Evolutionary conservation across 2,797 vertebrate species (phyloP).

Genomic region (Gallinago nigripennis): DNA sequence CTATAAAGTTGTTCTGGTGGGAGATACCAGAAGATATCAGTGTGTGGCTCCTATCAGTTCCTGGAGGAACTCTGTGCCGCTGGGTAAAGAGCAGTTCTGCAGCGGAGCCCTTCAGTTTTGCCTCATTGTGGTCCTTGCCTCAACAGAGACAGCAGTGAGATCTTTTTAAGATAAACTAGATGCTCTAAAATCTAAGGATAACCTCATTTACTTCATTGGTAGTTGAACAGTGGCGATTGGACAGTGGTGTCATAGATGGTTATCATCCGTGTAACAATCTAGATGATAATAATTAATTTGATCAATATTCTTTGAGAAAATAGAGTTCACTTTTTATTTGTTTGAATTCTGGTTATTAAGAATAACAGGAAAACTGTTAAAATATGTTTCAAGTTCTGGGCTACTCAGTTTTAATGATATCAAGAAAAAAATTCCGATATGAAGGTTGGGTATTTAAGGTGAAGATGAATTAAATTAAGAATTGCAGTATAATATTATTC

Average conservation of each 20-base stretch:
- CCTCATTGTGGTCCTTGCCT: background rate
- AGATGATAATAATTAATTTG: background rate
- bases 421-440: background rate
- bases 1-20: background rate
- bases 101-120: background rate
- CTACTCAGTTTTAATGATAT: background rate
- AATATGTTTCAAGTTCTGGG: background rate
- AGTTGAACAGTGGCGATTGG: background rate
- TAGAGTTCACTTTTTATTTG: background rate
- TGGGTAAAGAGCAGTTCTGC: background rate
- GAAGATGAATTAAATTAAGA: background rate
- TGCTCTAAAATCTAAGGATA: background rate
- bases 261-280: background rate
- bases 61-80: background rate
- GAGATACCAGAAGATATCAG: background rate
- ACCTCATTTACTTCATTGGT: background rate
- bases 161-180: background rate
- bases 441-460: background rate
- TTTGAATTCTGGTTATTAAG: background rate
- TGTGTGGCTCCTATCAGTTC: background rate
- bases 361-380: background rate
- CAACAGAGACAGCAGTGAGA: background rate
- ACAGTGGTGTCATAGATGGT: background rate
- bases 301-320: background rate
- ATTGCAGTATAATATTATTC: background rate